A percentile compares a stretch with the other conserved stretches of the same genome.
phyloP scores from a whole-genome alignment of 2,888 invertebrate genomes.

The Bembecia ichneumoniformis region DNA sequence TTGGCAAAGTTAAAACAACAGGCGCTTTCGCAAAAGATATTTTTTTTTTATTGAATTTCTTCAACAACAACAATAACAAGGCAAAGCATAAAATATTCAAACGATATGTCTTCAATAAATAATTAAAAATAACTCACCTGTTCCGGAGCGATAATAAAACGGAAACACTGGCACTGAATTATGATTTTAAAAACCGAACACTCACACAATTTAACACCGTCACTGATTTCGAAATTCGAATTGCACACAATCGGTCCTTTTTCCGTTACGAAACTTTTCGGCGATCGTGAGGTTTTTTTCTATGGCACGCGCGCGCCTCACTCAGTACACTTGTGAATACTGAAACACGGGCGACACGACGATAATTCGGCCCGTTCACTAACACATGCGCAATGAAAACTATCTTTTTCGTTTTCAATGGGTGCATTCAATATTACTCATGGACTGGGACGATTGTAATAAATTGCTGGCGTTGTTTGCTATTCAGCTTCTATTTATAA shows the following conservation, averaged over 20 bases:
- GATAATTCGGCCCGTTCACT: not conserved
- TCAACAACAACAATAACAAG: too few relatives aligned
- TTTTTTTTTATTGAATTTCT: too few relatives aligned
- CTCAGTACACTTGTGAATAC: not conserved
- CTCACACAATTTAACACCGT: not conserved
- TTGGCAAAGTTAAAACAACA: too few relatives aligned
- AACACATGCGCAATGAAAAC: not conserved
- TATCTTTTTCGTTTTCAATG: not conserved
- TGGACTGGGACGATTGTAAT: not conserved
- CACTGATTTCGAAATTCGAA: not conserved
- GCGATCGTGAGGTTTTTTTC: not conserved
- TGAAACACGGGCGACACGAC: not conserved
- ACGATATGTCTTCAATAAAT: too few relatives aligned
- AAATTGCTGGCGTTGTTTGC: not conserved
- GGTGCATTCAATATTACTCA: not conserved
- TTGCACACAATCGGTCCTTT: not conserved
- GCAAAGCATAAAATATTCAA: too few relatives aligned
- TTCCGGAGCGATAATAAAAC: too few relatives aligned
- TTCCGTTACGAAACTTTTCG: not conserved
- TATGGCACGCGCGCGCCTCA: not conserved
- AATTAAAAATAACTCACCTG: too few relatives aligned
- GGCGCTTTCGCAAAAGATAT: too few relatives aligned
- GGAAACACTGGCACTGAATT: too few relatives aligned
- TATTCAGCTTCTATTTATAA: not conserved
- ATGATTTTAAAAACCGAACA: not conserved